Conservation (phyloP, 2,797 vertebrate species). For the Aplochiton taeniatus region DNA sequence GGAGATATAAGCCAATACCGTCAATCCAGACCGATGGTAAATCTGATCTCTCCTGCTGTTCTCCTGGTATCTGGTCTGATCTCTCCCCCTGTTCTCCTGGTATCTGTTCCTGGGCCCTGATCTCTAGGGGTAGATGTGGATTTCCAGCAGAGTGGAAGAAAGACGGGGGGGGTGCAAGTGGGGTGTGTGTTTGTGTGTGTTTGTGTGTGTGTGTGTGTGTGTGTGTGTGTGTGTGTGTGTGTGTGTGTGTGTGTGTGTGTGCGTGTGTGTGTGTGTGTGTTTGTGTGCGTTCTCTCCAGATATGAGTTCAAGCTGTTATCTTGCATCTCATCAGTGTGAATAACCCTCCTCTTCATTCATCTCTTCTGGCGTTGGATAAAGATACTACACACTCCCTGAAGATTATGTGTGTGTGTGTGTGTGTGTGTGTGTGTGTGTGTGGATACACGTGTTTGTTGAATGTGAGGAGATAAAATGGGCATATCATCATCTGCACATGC, state of each 20-base stretch:
- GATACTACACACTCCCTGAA: constrained; percentile 10
- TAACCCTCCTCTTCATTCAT: constrained; percentile 31
- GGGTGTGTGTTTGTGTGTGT: constrained; percentile 19
- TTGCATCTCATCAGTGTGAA: constrained; percentile 52
- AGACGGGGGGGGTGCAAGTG: too few species aligned
- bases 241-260: constrained; percentile 21
- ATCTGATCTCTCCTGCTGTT: too few species aligned
- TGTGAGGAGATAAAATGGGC: constrained; percentile 35
- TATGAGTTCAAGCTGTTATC: constrained; percentile 31
- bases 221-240: constrained; percentile 20
- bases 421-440: background rate
- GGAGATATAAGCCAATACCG: too few species aligned
- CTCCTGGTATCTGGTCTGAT: too few species aligned
- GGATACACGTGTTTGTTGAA: constrained; percentile 23
- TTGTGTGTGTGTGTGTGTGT: constrained; percentile 15
- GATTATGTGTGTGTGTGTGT: background rate
- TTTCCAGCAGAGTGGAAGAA: too few species aligned
- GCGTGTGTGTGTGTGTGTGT: constrained; percentile 20
- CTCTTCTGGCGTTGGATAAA: constrained; percentile 36
- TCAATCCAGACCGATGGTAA: too few species aligned
- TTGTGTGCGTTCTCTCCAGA: constrained; percentile 32
- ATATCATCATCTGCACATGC: too few species aligned
- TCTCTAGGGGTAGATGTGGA: too few species aligned
- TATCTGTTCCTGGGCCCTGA: too few species aligned
- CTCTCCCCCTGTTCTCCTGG: too few species aligned